phyloP scores from a whole-genome alignment of 2,888 invertebrate species.

The Aelia acuminata region DNA sequence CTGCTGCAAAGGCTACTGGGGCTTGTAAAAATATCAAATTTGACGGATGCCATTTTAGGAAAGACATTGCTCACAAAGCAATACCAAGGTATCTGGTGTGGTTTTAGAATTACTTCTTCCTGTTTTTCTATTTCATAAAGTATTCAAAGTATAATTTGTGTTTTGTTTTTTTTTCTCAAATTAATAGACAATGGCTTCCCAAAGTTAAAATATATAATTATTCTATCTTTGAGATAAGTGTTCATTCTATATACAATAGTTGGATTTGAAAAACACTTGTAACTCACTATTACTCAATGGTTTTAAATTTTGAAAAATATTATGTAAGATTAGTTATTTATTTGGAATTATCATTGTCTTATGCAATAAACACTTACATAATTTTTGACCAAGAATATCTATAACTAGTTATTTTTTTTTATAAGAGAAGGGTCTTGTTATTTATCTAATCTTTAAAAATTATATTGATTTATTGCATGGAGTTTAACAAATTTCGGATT shows the following conservation, averaged over 20 bases:
- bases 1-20: slow-evolving; percentile 81
- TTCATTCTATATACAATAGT: background rate
- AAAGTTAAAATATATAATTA: too few relatives aligned
- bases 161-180: background rate
- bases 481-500: background rate
- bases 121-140: background rate
- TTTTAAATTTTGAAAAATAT: background rate
- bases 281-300: background rate
- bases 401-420: background rate
- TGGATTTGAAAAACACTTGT: background rate
- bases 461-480: background rate
- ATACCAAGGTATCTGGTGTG: slow-evolving; percentile 78
- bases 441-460: background rate
- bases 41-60: slow-evolving; percentile 87
- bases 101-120: background rate
- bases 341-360: background rate
- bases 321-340: slow-evolving; percentile 3
- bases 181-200: too few relatives aligned
- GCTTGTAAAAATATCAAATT: slow-evolving; percentile 84
- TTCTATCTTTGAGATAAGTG: background rate
- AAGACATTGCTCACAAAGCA: slow-evolving; percentile 91
- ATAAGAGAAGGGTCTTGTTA: background rate
- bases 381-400: background rate
- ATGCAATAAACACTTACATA: background rate
- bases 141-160: background rate